Percentiles rank a stretch among this genome's conserved stretches.
phyloP scores from a whole-genome alignment of 2,888 invertebrate species.

The Anthrax anthrax region DNA sequence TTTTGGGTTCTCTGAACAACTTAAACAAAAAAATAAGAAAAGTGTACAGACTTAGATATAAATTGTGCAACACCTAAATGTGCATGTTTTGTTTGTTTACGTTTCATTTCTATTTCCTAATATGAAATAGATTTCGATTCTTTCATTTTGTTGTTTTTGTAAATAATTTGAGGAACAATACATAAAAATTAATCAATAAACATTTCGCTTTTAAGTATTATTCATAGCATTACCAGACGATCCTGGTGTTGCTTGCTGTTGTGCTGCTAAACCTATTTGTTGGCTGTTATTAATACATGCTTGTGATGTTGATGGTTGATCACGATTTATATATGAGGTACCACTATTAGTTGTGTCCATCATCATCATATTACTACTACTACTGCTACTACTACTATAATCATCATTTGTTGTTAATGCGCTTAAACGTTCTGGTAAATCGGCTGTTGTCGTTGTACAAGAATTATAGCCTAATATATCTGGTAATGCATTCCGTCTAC shows the following conservation, averaged over 20 bases:
- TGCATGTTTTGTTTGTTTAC: too few species aligned
- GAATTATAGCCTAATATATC: constrained; percentile 65
- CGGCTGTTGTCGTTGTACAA: constrained; percentile 51
- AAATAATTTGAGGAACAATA: too few species aligned
- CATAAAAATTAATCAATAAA: too few species aligned
- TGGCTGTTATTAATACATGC: neutral
- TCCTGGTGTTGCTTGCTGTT: neutral
- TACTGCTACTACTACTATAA: neutral
- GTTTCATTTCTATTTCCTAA: too few species aligned
- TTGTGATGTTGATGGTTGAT: constrained; percentile 8
- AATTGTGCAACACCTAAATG: too few species aligned
- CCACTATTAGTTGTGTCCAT: neutral
- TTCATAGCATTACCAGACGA: neutral
- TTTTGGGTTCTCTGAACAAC: too few species aligned
- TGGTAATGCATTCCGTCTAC: constrained; percentile 75
- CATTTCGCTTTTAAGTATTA: neutral
- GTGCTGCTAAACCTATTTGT: neutral
- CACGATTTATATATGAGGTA: constrained; percentile 1
- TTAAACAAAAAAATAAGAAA: too few species aligned
- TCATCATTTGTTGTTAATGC: constrained; percentile 46
- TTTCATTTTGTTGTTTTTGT: too few species aligned
- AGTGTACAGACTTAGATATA: too few species aligned
- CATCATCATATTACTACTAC: too few species aligned
- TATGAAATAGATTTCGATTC: too few species aligned
- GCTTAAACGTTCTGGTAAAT: constrained; percentile 60